These are phyloP conservation scores for Proteles cristata DNA, from an alignment of 2,113 vertebrate genomes.

Conservation along the genomic window DNA sequence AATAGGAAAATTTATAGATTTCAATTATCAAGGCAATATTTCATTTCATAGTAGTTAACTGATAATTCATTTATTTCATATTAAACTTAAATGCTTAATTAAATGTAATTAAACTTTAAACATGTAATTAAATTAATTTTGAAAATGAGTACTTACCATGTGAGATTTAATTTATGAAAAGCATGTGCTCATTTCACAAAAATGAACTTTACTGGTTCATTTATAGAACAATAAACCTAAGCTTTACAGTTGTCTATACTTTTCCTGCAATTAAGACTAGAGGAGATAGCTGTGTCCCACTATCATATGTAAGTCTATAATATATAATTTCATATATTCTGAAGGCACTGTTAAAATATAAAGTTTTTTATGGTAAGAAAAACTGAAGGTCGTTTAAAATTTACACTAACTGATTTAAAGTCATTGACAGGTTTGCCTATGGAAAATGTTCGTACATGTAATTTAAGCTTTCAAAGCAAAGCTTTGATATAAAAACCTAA, in stretches of 20 bases:
- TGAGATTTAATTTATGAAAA: constrained; percentile 81
- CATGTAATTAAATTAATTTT: constrained; percentile 84
- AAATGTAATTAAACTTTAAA: constrained; percentile 83
- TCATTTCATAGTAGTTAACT: constrained; percentile 76
- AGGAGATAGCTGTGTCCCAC: neutral
- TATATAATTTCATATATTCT: constrained; percentile 68
- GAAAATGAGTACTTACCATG: constrained; percentile 77
- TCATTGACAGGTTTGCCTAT: constrained; percentile 23
- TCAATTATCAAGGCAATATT: constrained; percentile 79
- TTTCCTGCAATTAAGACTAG: constrained; percentile 72
- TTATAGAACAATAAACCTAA: constrained; percentile 77
- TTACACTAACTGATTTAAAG: constrained; percentile 58
- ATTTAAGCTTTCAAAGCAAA: constrained; percentile 60
- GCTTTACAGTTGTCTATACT: constrained; percentile 62
- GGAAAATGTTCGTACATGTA: neutral
- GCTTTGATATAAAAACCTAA: neutral
- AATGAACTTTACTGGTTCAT: constrained; percentile 77
- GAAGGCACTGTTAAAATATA: constrained; percentile 49
- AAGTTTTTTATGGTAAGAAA: constrained; percentile 45
- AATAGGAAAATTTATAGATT: constrained; percentile 79
- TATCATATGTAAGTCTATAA: constrained; percentile 32
- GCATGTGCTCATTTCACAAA: constrained; percentile 73
- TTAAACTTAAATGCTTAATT: constrained; percentile 83
- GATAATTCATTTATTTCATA: constrained; percentile 82
- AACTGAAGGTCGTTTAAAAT: constrained; percentile 65